phyloP scores from a whole-genome alignment of 2,888 invertebrate genomes.

The Isoperla grammatica region DNA sequence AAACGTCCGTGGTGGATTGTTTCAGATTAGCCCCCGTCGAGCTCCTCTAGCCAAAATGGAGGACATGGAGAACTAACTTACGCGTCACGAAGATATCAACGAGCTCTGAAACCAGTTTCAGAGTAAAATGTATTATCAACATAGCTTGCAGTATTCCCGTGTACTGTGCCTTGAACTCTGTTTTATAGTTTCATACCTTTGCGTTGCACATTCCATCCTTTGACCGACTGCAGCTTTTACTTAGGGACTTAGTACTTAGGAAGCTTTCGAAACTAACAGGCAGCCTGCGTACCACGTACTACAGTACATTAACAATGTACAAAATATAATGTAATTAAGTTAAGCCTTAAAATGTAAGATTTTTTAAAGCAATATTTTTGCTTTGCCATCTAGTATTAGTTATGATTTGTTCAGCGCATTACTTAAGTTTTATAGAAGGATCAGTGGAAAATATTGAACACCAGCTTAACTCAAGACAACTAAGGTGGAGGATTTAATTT shows the following conservation, averaged over 20 bases:
- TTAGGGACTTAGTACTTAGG: slow-evolving; percentile 1
- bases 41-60: slow-evolving; percentile 29
- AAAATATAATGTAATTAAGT: background rate
- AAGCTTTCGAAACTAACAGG: background rate
- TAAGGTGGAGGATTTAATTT: background rate
- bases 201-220: slow-evolving; percentile 14
- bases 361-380: background rate
- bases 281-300: background rate
- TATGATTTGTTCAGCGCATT: background rate
- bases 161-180: slow-evolving; percentile 4
- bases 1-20: background rate
- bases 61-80: background rate
- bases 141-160: background rate
- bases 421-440: background rate
- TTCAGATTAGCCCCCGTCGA: slow-evolving; percentile 27
- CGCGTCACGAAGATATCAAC: background rate
- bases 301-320: background rate
- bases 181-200: background rate
- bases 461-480: too few species aligned
- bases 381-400: background rate
- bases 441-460: background rate
- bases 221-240: slow-evolving; percentile 7
- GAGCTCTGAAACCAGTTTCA: background rate
- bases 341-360: background rate
- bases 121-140: background rate